Evolutionary conservation across 64 coral and sea anemone species (phyloP), one percentile per base, ranked within the genome.

Genomic region (Platygyra sinensis): DNA sequence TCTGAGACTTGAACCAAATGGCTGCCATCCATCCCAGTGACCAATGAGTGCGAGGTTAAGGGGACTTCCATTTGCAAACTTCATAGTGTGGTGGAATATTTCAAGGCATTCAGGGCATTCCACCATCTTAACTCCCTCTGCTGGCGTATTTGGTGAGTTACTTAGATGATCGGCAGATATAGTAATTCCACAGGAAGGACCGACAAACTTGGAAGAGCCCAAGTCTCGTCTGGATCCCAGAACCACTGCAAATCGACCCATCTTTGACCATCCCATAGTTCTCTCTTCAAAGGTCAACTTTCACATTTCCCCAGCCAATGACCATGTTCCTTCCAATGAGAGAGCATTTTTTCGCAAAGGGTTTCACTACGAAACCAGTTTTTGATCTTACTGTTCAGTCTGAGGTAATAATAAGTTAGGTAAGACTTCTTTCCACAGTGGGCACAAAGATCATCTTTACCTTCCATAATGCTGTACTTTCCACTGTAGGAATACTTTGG

Each of bases 161-260:
- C 29, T 77, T 0, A 89, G 46, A 13, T 93, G 63, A 16, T 93
- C 55, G 24, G 78, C 19, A 5, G 77, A 51, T 22, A 94, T 2
- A 82, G 80, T 38, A 79, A 57, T n/a, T 17, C 55, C 50, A 74
- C 93, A 94, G 30, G 28, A 51, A 9, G 18, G 0, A 71, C 94
- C 91, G 0, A 14, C 80, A n/a, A n/a, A n/a, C n/a, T n/a, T 86
- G 94, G 94, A 12, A 96, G n/a, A 20, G 74, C 72, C 86, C 86
- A 96, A 3, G 57, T 77, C 2, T 25, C 60, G 30, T 78, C 59
- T 57, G 89, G 94, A 31, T 96, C 73, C 89, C 94, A 84, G 86
- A 96, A 96, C 94, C 94, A 92, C 59, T 96, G 94, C 4, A 96
- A 17, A 9, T 96, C 94, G 7, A 2, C 2, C 94, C 94, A 96